phyloP scores from a whole-genome alignment of 2,797 vertebrate genomes.

The Rhabdophis nuchalis region DNA sequence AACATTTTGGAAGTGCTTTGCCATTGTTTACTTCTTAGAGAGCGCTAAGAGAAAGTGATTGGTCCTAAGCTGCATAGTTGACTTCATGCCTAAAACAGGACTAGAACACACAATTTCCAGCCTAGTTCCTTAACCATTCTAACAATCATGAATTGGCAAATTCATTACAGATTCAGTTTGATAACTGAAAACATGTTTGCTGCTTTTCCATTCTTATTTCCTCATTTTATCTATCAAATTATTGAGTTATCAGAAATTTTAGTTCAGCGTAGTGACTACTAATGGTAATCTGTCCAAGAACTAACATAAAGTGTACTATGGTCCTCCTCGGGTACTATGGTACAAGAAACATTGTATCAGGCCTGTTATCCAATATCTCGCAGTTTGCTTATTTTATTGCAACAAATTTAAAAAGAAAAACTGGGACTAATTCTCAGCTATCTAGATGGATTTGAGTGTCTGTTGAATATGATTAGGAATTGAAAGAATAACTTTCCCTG shows the following conservation, averaged over 20 bases:
- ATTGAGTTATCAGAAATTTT: neutral
- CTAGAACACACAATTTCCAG: neutral
- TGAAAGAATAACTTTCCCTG: neutral
- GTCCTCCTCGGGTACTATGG: neutral
- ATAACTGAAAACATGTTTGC: neutral
- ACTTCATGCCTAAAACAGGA: neutral
- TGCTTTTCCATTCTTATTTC: neutral
- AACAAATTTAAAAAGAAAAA: neutral
- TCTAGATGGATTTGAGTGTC: neutral
- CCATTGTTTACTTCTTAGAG: too few species aligned
- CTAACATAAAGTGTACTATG: neutral
- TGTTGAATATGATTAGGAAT: neutral
- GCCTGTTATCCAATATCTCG: neutral
- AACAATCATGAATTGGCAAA: neutral
- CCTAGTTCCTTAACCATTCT: neutral
- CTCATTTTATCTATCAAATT: neutral
- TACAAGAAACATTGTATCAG: neutral
- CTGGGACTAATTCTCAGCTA: neutral
- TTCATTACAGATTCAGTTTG: neutral
- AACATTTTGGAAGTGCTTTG: too few species aligned
- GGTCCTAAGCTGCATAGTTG: neutral
- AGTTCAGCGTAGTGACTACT: neutral
- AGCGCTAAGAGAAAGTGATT: neutral
- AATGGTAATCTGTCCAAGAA: neutral
- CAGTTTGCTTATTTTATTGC: neutral